These are phyloP conservation scores for Venustaconcha ellipsiformis DNA, from an alignment of 1,140 invertebrate genomes.

Conservation along the genomic window DNA sequence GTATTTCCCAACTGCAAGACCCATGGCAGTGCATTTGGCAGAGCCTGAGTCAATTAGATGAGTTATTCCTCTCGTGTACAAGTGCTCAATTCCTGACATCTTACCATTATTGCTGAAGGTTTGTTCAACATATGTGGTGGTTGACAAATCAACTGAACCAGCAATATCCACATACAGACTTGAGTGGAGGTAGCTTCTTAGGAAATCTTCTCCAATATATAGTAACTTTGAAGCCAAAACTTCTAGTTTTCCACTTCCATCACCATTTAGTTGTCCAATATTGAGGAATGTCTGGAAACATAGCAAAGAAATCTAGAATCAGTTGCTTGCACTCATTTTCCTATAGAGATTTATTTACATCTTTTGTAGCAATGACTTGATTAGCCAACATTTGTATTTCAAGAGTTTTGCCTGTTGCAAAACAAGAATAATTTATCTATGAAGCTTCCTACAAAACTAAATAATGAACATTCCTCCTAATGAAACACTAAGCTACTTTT, in stretches of 20 bases:
- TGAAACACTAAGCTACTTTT: too few relatives aligned
- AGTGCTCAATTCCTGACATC: slow-evolving; percentile 46
- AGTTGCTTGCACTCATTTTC: too few relatives aligned
- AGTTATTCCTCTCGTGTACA: slow-evolving; percentile 32
- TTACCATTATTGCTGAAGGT: slow-evolving; percentile 30
- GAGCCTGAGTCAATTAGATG: slow-evolving; percentile 25
- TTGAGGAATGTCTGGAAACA: too few relatives aligned
- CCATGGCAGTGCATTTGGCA: slow-evolving; percentile 18
- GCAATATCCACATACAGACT: slow-evolving; percentile 24
- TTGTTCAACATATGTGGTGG: slow-evolving; percentile 40
- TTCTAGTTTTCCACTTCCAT: slow-evolving; percentile 41
- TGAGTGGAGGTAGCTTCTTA: slow-evolving; percentile 36
- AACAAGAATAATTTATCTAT: too few relatives aligned
- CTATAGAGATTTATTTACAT: too few relatives aligned
- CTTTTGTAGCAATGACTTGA: too few relatives aligned
- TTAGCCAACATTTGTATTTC: too few relatives aligned
- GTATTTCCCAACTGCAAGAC: slow-evolving; percentile 31
- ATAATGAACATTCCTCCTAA: too few relatives aligned
- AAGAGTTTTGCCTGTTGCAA: too few relatives aligned
- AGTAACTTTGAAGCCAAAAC: slow-evolving; percentile 29
- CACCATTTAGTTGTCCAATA: slow-evolving; percentile 35
- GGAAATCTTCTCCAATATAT: slow-evolving; percentile 25
- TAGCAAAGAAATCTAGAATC: too few relatives aligned
- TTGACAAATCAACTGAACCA: slow-evolving; percentile 36
- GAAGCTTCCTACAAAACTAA: too few relatives aligned